These are phyloP conservation scores for Myopa testacea DNA, from an alignment of 2,888 invertebrate genomes.

Conservation along the genomic window DNA sequence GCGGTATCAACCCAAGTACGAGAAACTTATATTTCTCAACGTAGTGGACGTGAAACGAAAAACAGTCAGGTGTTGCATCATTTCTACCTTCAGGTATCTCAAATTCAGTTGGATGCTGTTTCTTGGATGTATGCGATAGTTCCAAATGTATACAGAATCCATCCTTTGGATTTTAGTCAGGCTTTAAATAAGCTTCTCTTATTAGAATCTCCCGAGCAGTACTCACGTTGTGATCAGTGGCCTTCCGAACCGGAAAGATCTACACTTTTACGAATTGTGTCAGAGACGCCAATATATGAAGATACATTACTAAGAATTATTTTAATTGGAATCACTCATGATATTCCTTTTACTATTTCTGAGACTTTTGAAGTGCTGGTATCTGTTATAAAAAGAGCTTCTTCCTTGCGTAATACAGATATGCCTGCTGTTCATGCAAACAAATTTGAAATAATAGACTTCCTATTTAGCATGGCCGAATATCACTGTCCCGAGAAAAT, in stretches of 20 bases:
- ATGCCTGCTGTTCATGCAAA: conserved; percentile 80
- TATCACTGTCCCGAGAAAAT: conserved; percentile 96
- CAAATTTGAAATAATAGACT: conserved; percentile 87
- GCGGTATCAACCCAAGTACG: conserved; percentile 79
- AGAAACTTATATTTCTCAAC: conserved; percentile 73
- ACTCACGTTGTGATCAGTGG: conserved; percentile 89
- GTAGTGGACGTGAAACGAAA: conserved; percentile 70
- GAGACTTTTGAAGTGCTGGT: conserved; percentile 90
- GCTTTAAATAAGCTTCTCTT: conserved; percentile 84
- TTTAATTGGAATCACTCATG: conserved; percentile 80
- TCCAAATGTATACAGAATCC: conserved; percentile 79
- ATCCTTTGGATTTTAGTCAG: conserved; percentile 79
- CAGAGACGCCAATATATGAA: conserved; percentile 90
- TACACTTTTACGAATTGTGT: conserved; percentile 81
- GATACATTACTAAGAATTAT: conserved; percentile 85
- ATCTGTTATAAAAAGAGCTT: conserved; percentile 85
- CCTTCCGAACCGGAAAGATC: conserved; percentile 91
- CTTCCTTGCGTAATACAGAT: conserved; percentile 79
- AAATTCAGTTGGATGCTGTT: conserved; percentile 87
- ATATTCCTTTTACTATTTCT: conserved; percentile 82
- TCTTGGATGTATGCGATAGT: conserved; percentile 90
- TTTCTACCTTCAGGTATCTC: conserved; percentile 69
- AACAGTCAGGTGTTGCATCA: conserved; percentile 61
- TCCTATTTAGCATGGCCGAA: conserved; percentile 89
- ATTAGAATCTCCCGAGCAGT: conserved; percentile 82